These are phyloP conservation scores for Agonopterix arenella DNA, from an alignment of 2,888 invertebrate species.

Conservation along the genomic window DNA sequence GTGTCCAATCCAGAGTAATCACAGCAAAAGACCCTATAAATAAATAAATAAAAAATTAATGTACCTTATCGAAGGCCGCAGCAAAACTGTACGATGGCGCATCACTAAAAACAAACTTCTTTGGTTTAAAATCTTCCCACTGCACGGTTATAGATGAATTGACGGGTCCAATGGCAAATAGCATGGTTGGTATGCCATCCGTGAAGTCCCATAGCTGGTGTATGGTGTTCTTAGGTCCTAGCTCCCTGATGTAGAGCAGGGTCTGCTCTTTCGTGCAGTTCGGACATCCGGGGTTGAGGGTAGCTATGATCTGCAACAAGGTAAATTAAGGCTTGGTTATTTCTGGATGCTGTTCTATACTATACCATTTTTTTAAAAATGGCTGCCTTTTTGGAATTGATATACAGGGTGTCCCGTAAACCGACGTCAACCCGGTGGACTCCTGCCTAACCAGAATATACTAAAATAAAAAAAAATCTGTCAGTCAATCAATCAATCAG, in stretches of 20 bases:
- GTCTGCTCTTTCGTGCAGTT: conserved; percentile 44
- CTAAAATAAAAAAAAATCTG: no score
- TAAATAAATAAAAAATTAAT: neutral
- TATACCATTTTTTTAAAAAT: no score
- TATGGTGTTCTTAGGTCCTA: conserved; percentile 74
- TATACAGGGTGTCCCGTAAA: no score
- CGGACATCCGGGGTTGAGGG: conserved; percentile 51
- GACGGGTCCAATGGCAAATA: conserved; percentile 67
- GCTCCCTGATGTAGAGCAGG: conserved; percentile 73
- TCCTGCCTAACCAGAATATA: no score
- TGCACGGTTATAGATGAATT: conserved; percentile 62
- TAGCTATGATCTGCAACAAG: conserved; percentile 43
- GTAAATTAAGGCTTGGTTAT: no score
- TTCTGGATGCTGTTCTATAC: no score
- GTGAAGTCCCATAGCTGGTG: conserved; percentile 84
- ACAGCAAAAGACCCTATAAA: no score
- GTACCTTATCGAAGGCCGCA: conserved; percentile 78
- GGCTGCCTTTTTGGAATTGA: no score
- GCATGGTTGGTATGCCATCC: conserved; percentile 71
- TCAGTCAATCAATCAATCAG: no score
- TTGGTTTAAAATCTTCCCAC: conserved; percentile 57
- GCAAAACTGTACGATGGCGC: conserved; percentile 76
- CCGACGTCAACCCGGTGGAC: no score
- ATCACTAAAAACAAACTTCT: conserved; percentile 55
- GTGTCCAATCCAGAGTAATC: no score